Evolutionary conservation across 64 coral and sea anemone genomes (phyloP).

Genomic region (Montipora foliosa): DNA sequence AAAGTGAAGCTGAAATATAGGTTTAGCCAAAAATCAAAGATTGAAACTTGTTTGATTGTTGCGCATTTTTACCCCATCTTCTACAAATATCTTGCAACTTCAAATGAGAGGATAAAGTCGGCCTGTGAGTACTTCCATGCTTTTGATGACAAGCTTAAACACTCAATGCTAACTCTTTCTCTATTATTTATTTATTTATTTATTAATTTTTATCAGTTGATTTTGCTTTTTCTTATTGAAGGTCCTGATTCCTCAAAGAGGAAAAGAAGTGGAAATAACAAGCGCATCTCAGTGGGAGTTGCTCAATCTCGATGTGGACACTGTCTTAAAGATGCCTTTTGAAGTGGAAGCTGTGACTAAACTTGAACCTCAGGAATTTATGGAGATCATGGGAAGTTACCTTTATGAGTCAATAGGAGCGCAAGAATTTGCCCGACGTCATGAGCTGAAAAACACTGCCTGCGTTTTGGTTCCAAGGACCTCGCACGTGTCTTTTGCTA

Average conservation of each 20-base stretch:
- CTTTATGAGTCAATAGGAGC: conserved; percentile 71
- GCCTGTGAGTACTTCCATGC: too few relatives aligned
- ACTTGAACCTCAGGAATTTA: conserved; percentile 34
- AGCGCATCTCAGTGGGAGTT: conserved; percentile 75
- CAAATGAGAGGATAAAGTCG: too few relatives aligned
- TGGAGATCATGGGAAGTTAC: conserved; percentile 63
- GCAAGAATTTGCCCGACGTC: conserved; percentile 64
- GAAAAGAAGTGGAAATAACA: conserved; percentile 28
- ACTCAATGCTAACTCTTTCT: too few relatives aligned
- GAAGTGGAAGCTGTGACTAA: conserved; percentile 9
- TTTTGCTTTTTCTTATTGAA: neutral
- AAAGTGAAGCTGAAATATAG: too few relatives aligned
- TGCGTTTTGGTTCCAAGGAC: conserved; percentile 79
- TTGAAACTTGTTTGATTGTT: too few relatives aligned
- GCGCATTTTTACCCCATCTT: too few relatives aligned
- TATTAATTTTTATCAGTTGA: neutral
- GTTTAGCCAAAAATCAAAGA: too few relatives aligned
- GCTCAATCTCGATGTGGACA: conserved; percentile 74
- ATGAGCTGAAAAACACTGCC: conserved; percentile 57
- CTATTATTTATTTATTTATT: neutral
- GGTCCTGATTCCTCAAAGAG: conserved; percentile 61
- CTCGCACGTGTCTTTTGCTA: conserved; percentile 78
- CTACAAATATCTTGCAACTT: too few relatives aligned
- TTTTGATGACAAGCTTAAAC: too few relatives aligned
- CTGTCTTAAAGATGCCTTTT: conserved; percentile 63